These are phyloP conservation scores for Pyrochroa serraticornis DNA, from an alignment of 2,888 invertebrate species.

Conservation along the genomic window DNA sequence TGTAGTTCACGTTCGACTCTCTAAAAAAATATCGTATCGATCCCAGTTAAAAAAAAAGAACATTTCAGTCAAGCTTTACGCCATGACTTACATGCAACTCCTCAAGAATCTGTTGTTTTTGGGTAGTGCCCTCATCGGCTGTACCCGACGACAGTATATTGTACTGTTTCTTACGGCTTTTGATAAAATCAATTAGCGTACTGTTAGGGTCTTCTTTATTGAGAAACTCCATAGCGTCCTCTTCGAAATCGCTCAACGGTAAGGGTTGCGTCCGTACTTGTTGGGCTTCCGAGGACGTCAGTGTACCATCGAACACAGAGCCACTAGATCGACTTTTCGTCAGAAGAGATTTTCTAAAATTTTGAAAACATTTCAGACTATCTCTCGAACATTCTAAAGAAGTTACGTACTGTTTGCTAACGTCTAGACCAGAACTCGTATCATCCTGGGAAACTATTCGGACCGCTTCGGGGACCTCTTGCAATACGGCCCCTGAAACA, in stretches of 20 bases:
- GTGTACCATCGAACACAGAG: slow-evolving; percentile 58
- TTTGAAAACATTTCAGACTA: slow-evolving; percentile 15
- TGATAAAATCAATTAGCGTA: slow-evolving; percentile 56
- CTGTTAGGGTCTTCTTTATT: slow-evolving; percentile 62
- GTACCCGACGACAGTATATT: slow-evolving; percentile 37
- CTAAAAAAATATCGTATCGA: slow-evolving; percentile 50
- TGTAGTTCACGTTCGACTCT: slow-evolving; percentile 73
- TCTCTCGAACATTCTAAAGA: too few species aligned
- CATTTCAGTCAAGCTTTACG: slow-evolving; percentile 1
- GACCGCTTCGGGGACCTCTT: slow-evolving; percentile 67
- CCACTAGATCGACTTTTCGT: slow-evolving; percentile 62
- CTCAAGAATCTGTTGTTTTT: slow-evolving; percentile 74
- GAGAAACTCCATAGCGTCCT: slow-evolving; percentile 55
- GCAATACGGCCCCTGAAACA: slow-evolving; percentile 55
- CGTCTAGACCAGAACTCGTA: slow-evolving; percentile 44
- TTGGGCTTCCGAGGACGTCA: slow-evolving; percentile 65
- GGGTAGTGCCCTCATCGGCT: slow-evolving; percentile 67
- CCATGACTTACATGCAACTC: slow-evolving; percentile 61
- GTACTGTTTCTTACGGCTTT: slow-evolving; percentile 53
- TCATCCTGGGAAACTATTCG: slow-evolving; percentile 63
- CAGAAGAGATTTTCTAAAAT: slow-evolving; percentile 57
- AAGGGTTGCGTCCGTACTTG: slow-evolving; percentile 61
- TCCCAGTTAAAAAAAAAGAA: slow-evolving; percentile 4
- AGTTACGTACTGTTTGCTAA: slow-evolving; percentile 49
- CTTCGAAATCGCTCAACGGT: slow-evolving; percentile 51